These are phyloP conservation scores for Coleophora flavipennella DNA, from an alignment of 2,888 invertebrate species.

Conservation along the genomic window DNA sequence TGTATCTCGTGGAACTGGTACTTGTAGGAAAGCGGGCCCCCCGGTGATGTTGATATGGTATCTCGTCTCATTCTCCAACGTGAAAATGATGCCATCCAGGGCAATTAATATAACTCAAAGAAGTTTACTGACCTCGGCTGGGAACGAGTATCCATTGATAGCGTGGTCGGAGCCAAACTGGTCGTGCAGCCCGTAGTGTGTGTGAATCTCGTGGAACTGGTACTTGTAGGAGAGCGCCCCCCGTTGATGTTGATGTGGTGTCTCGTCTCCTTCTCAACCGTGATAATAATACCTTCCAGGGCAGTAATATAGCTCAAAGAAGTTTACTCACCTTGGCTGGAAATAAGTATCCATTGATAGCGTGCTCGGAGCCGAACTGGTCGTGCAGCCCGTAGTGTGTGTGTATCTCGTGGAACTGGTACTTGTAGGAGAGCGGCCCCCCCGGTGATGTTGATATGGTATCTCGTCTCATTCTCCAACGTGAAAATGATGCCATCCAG, in stretches of 20 bases:
- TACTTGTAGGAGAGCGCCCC: slow-evolving; percentile 95
- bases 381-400: slow-evolving; percentile 94
- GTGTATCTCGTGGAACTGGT: slow-evolving; percentile 95
- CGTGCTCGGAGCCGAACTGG: slow-evolving; percentile 96
- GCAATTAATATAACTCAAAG: slow-evolving; percentile 83
- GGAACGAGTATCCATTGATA: slow-evolving; percentile 95
- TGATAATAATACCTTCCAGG: slow-evolving; percentile 90
- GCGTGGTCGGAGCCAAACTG: slow-evolving; percentile 97
- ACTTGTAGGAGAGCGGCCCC: slow-evolving; percentile 97
- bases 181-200: slow-evolving; percentile 94
- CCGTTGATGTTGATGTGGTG: slow-evolving; percentile 94
- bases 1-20: slow-evolving; percentile 97
- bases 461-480: slow-evolving; percentile 86
- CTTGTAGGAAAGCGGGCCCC: slow-evolving; percentile 95
- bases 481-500: too few relatives aligned
- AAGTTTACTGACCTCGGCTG: slow-evolving; percentile 91
- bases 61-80: slow-evolving; percentile 87
- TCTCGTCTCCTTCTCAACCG: slow-evolving; percentile 87
- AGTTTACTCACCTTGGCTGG: slow-evolving; percentile 93
- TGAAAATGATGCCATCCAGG: slow-evolving; percentile 93
- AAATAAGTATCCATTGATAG: slow-evolving; percentile 95
- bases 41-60: slow-evolving; percentile 94
- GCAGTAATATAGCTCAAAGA: slow-evolving; percentile 82
- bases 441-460: slow-evolving; percentile 93
- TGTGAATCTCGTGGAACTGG: slow-evolving; percentile 94